Evolutionary conservation across 1,140 invertebrate species (phyloP), one percentile per base, ranked within the genome.

Genomic region (Lordiphosa collinella): DNA sequence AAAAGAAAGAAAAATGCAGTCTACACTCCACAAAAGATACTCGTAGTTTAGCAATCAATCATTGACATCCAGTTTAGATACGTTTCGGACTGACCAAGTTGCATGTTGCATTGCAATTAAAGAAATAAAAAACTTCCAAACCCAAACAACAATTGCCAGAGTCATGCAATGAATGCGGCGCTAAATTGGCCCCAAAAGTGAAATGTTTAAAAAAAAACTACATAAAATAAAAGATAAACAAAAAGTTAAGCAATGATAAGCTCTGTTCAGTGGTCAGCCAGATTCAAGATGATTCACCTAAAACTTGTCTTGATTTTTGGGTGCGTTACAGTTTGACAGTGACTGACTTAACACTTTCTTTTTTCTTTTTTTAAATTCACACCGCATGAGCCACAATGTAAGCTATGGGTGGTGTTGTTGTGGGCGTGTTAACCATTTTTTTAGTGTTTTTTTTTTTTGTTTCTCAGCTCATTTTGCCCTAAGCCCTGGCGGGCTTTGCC

Each of bases 311-410:
- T 32, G 63, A 44, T 66, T 66, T 65, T 69, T 60, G 76, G 70
- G 65, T 80, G 65, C 76, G 75, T 80, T 68, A 71, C 76, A 80
- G 76, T 80, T 80, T 80, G 54, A 37, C 57, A 80, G 76, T 44
- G 54, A 82, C 66, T 80, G 78, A 41, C 35, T 31, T 50, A 51
- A 69, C 82, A 80, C 76, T 80, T 80, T 80, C 75, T 80, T 80
- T 80, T 80, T 67, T 13, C 0, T 22, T 43, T 43, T 16, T 9
- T 7, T 76, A 80, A 80, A 80, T 69, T 82, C 41, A 40, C 53
- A 34, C 16, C 52, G 35, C 29, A 25, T 47, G 52, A 41, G 31
- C 54, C 32, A 38, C 10, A 43, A 34, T n/a, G 36, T 11, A 3
- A 5, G 18, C 1, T 12, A n/a, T 13, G 36, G 8, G 41, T 48